Evolutionary conservation across 1,140 invertebrate species (phyloP), one percentile per base, ranked within the genome.

Genomic region (Drosophila ercepeae): DNA sequence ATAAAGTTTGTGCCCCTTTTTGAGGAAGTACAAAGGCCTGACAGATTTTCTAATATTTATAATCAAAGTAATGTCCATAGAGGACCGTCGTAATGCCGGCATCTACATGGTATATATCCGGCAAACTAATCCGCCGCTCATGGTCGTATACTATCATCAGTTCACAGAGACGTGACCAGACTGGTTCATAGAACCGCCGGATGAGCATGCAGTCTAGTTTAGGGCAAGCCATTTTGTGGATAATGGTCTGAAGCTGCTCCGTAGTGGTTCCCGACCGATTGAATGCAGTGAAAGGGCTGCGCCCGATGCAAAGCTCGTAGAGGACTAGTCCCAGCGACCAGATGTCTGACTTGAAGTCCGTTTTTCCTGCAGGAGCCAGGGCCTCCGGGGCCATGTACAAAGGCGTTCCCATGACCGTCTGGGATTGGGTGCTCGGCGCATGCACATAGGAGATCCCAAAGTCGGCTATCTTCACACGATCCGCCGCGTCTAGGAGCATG

Each of bases 311-410:
- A 14, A 93, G 49, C 58, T 97, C 95, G 91, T 96, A 97, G 4
- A 97, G 76, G 49, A 97, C 93, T 89, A 96, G 95, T 1, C 96
- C 96, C 64, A 96, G 91, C 3, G 95, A 94, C 96, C 96, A 97
- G 63, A 97, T 94, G 81, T 97, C 96, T 46, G 93, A 94, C 91
- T 95, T 95, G 11, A 93, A 92, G 84, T 94, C 93, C 78, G 95
- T 96, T 50, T 93, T 92, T 75, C 94, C 92, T 23, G 36, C 23
- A 18, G 94, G 94, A 75, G 93, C 92, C 75, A 96, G 94, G 19
- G 97, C 91, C 92, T 97, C 96, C 11, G 96, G 96, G 6, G 96
- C 95, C 91, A 96, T 94, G 89, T 97, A 97, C 78, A 94, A 94
- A 36, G 94, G 95, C 14, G 96, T 97, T 42, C 96, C 96, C 18